A percentile compares a stretch with the other conserved stretches of the same genome.
phyloP scores from a whole-genome alignment of 2,888 invertebrate genomes.

The Drosophila histrio region DNA sequence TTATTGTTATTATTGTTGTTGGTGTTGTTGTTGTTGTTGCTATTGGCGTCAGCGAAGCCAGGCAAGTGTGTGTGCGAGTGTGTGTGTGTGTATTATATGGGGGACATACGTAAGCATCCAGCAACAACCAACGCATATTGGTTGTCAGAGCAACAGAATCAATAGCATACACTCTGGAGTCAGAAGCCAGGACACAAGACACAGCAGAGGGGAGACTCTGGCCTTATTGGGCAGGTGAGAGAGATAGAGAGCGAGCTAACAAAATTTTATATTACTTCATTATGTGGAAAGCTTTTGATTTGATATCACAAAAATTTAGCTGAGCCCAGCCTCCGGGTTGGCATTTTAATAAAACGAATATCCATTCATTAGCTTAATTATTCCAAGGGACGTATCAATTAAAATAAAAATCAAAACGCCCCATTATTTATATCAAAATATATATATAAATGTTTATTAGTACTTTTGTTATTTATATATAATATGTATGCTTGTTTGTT shows the following conservation, averaged over 20 bases:
- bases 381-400: constrained; percentile 29
- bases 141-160: constrained; percentile 74
- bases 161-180: constrained; percentile 46
- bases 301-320: constrained; percentile 56
- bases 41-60: constrained; percentile 67
- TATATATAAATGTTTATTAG: constrained; percentile 73
- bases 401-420: constrained; percentile 53
- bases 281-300: constrained; percentile 62
- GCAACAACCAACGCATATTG: constrained; percentile 53
- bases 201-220: constrained; percentile 5
- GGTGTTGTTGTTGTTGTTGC: constrained; percentile 16
- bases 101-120: constrained; percentile 61
- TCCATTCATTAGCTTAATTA: constrained; percentile 56
- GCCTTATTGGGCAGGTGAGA: constrained; percentile 65
- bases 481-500: constrained; percentile 17
- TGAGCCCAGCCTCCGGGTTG: background rate
- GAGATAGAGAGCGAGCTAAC: constrained; percentile 39
- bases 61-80: constrained; percentile 40
- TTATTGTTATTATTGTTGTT: background rate
- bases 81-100: constrained; percentile 29
- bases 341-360: constrained; percentile 64
- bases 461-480: constrained; percentile 38
- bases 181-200: background rate
- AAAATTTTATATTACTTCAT: constrained; percentile 71
- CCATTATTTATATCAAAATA: constrained; percentile 67